Base-by-base conservation (phyloP, 1,140 invertebrate species). In the Ips typographus region DNA sequence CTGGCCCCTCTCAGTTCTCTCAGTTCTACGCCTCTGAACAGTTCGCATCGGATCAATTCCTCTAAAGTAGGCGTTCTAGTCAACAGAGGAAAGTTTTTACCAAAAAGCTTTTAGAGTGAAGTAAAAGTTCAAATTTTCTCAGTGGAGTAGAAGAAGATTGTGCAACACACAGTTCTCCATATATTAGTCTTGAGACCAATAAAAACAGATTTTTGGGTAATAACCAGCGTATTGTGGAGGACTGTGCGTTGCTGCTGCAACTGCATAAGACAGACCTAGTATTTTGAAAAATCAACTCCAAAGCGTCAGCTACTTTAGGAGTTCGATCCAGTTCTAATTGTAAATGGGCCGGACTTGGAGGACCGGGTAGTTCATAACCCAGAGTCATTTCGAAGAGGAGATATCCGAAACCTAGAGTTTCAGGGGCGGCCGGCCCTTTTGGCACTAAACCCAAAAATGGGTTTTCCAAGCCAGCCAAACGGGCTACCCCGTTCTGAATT, bases 341-440 rank as follows among this genome's bases (percentile, higher is more conserved):
- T 72, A 93, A 82, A 76, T 93, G 89, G 68, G 85, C 84, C 71
- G 86, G 83, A 69, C 87, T 88, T 36, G 91, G 91, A 8, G 92
- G 86, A 62, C 86, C 85, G 71, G 88, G 86, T 55, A 95, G 81
- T 76, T 94, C 92, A 71, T 90, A 90, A 1, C 92, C 94, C 38
- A 91, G 88, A 75, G 91, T 91, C 94, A 96, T 96, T 84, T 96
- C 93, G 81, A 93, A 95, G 41, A 96, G 82, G 73, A 96, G 85
- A 79, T 94, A 91, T 2, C 87, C 88, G 77, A 96, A 93, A 68
- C 89, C 91, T 63, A 95, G 83, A 1, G 89, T 87, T 74, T 84
- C 83, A 60, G 89, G 83, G 4, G 87, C 86, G 55, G 85, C 85
- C 39, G 86, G 85, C 51, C 85, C 82, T 83, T 89, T 85, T 36